Evolutionary conservation across 2,113 vertebrate genomes (phyloP), one percentile per base, ranked within the genome.

Genomic region (Etia nguti): DNA sequence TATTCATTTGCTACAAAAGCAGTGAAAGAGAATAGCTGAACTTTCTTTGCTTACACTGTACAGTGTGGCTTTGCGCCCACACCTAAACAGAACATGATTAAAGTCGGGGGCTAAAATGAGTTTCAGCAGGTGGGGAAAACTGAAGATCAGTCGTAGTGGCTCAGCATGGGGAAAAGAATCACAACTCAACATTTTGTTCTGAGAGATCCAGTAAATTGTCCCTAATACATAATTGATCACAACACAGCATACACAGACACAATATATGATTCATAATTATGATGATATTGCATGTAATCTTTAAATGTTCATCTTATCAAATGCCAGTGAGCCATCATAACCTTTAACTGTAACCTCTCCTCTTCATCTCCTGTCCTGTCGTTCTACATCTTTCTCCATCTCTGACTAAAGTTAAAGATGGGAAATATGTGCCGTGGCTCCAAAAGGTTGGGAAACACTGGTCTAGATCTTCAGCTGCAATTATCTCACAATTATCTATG

Each of bases 211-310:
- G 8, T 59, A 6, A 31, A 18, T 6, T 1, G 8, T 59, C 26
- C 18, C 15, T 10, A 5, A 59, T 59, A 31, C 15, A 5, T 59
- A 31, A 59, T 11, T 54, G 4, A 55, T 55, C 52, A 55, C 5
- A 55, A 55, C 5, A 55, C 52, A 54, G 4, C 16, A 18, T 50
- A 50, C 16, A 54, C 18, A 55, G 10, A 22, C 52, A 10, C 52
- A 55, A 55, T 22, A 54, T 54, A 2, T 55, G n/a, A 11, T 22
- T 54, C 9, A 1, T n/a, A 22, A 55, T 22, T 55, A 10, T 55
- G n/a, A 55, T 55, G 3, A 11, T 52, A 10, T 3, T 0, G 50
- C 0, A n/a, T 3, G 52, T 55, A 22, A n/a, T 22, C 10, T n/a
- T 55, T 55, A 0, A 5, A 52, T 52, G 3, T 52, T 52, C 50